Evolutionary conservation across 2,797 vertebrate genomes (phyloP).

Genomic region (Lates japonicus): DNA sequence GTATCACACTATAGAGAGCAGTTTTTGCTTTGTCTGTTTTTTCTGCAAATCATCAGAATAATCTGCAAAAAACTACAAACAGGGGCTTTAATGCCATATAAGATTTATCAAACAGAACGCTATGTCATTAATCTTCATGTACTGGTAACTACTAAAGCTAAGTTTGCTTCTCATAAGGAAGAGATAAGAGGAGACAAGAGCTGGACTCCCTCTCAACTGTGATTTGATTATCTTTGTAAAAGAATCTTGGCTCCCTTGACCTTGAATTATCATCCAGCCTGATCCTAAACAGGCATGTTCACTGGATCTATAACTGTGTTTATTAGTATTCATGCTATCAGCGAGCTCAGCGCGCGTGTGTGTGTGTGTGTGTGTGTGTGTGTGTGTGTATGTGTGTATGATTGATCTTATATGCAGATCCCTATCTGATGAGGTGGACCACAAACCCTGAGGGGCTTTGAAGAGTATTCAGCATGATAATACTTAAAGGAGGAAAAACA

Average conservation of each 20-base stretch:
- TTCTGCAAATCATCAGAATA: not conserved
- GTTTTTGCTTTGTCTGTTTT: not conserved
- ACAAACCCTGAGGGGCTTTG: slow-evolving; percentile 24
- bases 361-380: not conserved
- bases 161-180: not conserved
- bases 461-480: slow-evolving; percentile 47
- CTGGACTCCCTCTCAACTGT: not conserved
- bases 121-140: not conserved
- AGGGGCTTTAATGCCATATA: not conserved
- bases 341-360: not conserved
- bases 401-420: slow-evolving; percentile 66
- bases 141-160: not conserved
- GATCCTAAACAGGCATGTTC: slow-evolving; percentile 22
- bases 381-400: slow-evolving; percentile 33
- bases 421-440: slow-evolving; percentile 60
- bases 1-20: not conserved
- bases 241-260: slow-evolving; percentile 31
- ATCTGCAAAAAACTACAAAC: not conserved
- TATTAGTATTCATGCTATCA: slow-evolving; percentile 57
- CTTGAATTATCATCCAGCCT: slow-evolving; percentile 52
- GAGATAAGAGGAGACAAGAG: slow-evolving; percentile 5
- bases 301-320: slow-evolving; percentile 37
- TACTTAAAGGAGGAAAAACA: slow-evolving; percentile 39
- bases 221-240: slow-evolving; percentile 16
- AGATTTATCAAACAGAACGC: not conserved